These are phyloP conservation scores for Alosa sapidissima DNA, from an alignment of 2,797 vertebrate genomes.

Conservation along the genomic window DNA sequence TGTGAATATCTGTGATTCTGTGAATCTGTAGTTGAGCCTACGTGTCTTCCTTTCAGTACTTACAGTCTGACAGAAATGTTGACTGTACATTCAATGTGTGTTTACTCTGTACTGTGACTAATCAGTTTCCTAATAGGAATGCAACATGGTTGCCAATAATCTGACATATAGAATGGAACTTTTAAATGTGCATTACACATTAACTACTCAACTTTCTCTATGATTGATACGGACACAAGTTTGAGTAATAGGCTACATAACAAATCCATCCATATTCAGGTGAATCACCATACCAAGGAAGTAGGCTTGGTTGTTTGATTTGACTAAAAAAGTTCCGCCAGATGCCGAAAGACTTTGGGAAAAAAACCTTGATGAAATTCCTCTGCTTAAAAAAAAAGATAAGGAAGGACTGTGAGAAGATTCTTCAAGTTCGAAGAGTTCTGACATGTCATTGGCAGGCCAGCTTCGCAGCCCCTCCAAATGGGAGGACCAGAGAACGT, in stretches of 20 bases:
- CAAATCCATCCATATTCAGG: no score
- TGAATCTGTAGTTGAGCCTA: background rate
- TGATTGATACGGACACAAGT: no score
- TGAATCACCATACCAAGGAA: background rate
- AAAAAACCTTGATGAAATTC: background rate
- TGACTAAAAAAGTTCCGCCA: background rate
- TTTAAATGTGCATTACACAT: no score
- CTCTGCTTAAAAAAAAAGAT: background rate
- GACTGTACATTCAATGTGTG: no score
- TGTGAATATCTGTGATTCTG: background rate
- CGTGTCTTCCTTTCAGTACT: background rate
- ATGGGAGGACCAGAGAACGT: constrained; percentile 2
- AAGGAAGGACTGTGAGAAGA: background rate
- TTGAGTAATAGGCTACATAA: no score
- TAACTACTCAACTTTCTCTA: no score
- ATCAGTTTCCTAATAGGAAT: no score
- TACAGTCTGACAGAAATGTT: background rate
- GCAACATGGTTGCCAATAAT: no score
- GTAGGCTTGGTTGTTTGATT: background rate
- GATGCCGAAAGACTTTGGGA: background rate
- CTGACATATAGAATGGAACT: no score
- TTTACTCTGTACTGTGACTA: no score
- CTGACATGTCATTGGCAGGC: background rate
- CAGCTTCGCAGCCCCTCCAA: background rate
- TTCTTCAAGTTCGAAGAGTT: background rate